These are phyloP conservation scores for Trichechus manatus DNA, from an alignment of 2,113 vertebrate species.

Conservation along the genomic window DNA sequence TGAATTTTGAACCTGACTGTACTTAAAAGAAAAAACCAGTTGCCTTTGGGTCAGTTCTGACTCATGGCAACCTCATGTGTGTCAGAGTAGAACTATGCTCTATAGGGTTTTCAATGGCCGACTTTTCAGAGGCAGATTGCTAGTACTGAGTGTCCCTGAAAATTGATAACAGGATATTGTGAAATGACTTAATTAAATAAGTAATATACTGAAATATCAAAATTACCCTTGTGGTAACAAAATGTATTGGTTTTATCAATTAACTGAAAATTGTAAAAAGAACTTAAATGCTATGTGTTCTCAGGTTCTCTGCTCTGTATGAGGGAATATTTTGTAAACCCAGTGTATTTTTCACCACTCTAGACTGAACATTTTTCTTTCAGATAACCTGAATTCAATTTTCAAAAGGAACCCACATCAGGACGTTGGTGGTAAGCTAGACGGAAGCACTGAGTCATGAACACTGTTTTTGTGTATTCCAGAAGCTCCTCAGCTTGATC, in stretches of 20 bases:
- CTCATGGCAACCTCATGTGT: background rate
- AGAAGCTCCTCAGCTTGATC: background rate
- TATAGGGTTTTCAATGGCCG: background rate
- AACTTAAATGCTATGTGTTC: background rate
- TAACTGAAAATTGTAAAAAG: conserved; percentile 58
- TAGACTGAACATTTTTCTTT: conserved; percentile 35
- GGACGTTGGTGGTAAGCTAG: background rate
- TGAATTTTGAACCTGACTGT: conserved; percentile 55
- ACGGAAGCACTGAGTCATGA: background rate
- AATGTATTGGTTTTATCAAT: conserved; percentile 38
- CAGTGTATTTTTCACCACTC: background rate
- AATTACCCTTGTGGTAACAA: background rate
- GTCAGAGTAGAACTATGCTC: background rate
- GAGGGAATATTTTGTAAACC: conserved; percentile 1
- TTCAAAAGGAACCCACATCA: background rate
- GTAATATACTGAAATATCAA: conserved; percentile 24
- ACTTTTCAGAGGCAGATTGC: background rate
- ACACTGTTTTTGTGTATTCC: fast-evolving
- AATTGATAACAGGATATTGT: background rate
- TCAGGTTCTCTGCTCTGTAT: background rate
- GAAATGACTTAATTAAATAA: conserved; percentile 63
- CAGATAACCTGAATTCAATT: background rate
- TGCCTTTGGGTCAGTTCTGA: background rate
- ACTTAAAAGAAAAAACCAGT: background rate
- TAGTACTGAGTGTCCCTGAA: conserved; percentile 36